Base-by-base conservation (phyloP, 1,140 invertebrate species). In the Neodiprion virginianus region DNA sequence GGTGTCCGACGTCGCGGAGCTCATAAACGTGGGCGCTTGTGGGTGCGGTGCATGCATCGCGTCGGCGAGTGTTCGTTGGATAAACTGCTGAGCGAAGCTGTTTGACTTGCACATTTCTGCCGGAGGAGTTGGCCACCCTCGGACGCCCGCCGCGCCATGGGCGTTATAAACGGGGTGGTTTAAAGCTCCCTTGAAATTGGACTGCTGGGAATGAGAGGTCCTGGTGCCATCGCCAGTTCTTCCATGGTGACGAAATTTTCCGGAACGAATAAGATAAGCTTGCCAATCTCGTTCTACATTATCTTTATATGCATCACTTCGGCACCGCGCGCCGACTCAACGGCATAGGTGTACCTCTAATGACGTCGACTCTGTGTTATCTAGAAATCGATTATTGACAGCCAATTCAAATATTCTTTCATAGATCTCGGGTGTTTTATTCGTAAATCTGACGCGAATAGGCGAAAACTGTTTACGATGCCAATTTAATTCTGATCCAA, bases 41-140 rank as follows among this genome's bases (percentile, higher is more conserved):
- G 40, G 69, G 71, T 78, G 69, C 74, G 69, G 71, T 78, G 68
- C 72, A 49, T 73, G 49, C 69, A 23, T 70, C 49, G 70, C 53
- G 50, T 67, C 50, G 65, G 8, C 40, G 74, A 71, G 65, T 69
- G 75, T 71, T 75, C 72, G 75, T 69, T 78, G 79, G 77, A 86
- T 86, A 85, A 85, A 87, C 79, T 80, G 82, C 80, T 83, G 84
- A 83, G 83, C 82, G 82, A 82, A 83, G 81, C 83, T 86, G 83
- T 87, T 87, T 86, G 83, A 87, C 86, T 87, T 86, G 83, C 83
- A 85, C 86, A 85, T 87, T 86, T 86, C 83, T 83, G 79, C 79
- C 77, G 78, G 69, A 77, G 78, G 78, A 80, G 76, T 77, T 65
- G 73, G 74, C 76, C 74, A 75, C 65, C 74, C 76, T 78, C 77